Conservation (phyloP, 1,140 invertebrate genomes). For the Parasteatoda tepidariorum region DNA sequence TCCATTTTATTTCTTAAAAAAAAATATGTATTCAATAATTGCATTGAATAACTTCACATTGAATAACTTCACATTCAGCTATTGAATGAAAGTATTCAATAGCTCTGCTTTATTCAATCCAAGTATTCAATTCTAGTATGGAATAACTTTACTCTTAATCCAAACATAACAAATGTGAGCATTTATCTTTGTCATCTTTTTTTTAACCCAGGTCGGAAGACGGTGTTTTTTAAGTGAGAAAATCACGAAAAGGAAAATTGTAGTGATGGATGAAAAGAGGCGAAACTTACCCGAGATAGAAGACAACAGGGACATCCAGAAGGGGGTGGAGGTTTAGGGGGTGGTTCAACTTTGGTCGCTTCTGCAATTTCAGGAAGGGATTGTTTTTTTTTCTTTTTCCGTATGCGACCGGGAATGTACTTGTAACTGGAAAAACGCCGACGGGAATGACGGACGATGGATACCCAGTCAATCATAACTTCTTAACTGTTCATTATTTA, state of each 20-base stretch:
- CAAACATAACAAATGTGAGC: too few species aligned
- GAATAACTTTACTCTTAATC: too few species aligned
- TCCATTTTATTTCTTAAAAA: too few species aligned
- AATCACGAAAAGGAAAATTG: not conserved
- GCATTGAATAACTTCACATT: too few species aligned
- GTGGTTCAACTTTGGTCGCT: slow-evolving; percentile 65
- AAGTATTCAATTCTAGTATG: too few species aligned
- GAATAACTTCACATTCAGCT: too few species aligned
- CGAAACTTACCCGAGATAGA: slow-evolving; percentile 38
- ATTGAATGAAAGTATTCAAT: too few species aligned
- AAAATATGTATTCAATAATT: too few species aligned
- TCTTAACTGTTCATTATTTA: not conserved
- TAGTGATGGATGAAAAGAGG: not conserved
- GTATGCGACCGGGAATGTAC: slow-evolving; percentile 68
- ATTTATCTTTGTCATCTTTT: too few species aligned
- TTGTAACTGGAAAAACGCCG: slow-evolving; percentile 80
- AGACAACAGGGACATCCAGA: slow-evolving; percentile 23
- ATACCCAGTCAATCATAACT: slow-evolving; percentile 83
- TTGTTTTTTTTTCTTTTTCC: slow-evolving; percentile 45
- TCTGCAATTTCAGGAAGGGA: slow-evolving; percentile 65
- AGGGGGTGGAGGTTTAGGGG: slow-evolving; percentile 36
- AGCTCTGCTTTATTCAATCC: too few species aligned
- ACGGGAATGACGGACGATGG: slow-evolving; percentile 78
- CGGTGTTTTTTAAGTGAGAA: not conserved
- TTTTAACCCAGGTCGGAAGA: too few species aligned